phyloP scores from a whole-genome alignment of 2,888 invertebrate species.

The Sisyra terminalis region DNA sequence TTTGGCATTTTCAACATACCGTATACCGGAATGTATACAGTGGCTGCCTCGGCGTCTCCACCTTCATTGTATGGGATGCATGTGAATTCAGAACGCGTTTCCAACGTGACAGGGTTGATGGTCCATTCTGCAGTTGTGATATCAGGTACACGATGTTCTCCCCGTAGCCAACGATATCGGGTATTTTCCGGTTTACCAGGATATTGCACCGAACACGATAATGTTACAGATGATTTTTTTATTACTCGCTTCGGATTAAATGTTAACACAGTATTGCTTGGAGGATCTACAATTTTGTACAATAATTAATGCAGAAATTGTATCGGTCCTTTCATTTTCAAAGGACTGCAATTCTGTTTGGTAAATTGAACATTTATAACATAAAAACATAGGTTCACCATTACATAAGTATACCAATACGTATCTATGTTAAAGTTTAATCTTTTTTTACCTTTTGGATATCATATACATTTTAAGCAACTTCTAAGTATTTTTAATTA shows the following conservation, averaged over 20 bases:
- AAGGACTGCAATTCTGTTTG: too few relatives aligned
- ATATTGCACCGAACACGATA: constrained; percentile 71
- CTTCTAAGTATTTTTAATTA: too few relatives aligned
- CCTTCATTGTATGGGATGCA: constrained; percentile 77
- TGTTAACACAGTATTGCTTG: constrained; percentile 61
- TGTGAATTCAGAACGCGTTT: constrained; percentile 77
- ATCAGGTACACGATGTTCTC: constrained; percentile 55
- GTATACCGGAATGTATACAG: constrained; percentile 51
- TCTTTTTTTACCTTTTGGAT: too few relatives aligned
- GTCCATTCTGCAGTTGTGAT: constrained; percentile 61
- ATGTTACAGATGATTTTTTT: constrained; percentile 66
- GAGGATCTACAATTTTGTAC: constrained; percentile 45
- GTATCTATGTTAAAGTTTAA: too few relatives aligned
- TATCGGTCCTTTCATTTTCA: too few relatives aligned
- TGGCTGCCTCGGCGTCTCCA: constrained; percentile 56
- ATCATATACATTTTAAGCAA: too few relatives aligned
- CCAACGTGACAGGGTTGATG: constrained; percentile 67
- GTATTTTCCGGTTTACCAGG: constrained; percentile 63
- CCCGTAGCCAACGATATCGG: constrained; percentile 66
- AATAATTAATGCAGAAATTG: constrained; percentile 1
- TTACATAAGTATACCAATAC: too few relatives aligned
- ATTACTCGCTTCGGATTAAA: constrained; percentile 62
- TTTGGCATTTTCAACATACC: constrained; percentile 28
- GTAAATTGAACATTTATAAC: too few relatives aligned
- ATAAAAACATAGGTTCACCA: too few relatives aligned